phyloP scores from a whole-genome alignment of 2,113 vertebrate species.

The Dipodomys ordii region DNA sequence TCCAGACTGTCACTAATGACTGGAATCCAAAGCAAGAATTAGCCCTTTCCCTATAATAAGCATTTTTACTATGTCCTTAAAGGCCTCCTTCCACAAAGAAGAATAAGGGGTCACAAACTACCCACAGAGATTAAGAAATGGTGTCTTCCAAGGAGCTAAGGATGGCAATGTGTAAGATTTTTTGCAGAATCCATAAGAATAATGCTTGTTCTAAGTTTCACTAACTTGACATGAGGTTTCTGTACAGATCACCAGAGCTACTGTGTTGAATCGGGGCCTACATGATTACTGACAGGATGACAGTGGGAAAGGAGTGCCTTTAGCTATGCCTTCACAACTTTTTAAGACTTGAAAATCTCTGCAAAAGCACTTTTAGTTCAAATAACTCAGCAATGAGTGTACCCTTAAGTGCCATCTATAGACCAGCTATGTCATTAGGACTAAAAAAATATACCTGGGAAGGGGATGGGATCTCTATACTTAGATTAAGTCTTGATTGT shows the following conservation, averaged over 20 bases:
- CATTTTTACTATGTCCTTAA: not conserved
- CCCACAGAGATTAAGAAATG: not conserved
- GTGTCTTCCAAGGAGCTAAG: not conserved
- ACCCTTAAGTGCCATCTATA: not conserved
- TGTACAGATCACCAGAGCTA: not conserved
- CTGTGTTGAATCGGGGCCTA: not conserved
- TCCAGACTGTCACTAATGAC: not conserved
- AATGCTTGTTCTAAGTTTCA: not conserved
- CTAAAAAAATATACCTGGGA: slow-evolving; percentile 92
- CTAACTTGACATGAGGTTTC: not conserved
- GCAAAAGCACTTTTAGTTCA: not conserved
- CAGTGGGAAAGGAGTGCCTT: not conserved
- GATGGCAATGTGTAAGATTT: not conserved
- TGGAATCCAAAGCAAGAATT: not conserved
- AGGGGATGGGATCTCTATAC: slow-evolving; percentile 95
- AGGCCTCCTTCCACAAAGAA: not conserved
- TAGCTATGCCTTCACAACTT: not conserved
- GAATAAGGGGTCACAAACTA: not conserved
- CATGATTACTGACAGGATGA: not conserved
- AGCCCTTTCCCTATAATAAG: not conserved
- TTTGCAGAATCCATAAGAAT: not conserved
- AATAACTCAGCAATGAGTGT: not conserved
- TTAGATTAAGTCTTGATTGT: slow-evolving; percentile 91
- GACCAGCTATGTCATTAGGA: not conserved
- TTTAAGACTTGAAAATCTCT: not conserved